A percentile compares a stretch with the other conserved stretches of the same genome.
phyloP scores from a whole-genome alignment of 2,888 invertebrate genomes.

The Lepidochrysops patricia region DNA sequence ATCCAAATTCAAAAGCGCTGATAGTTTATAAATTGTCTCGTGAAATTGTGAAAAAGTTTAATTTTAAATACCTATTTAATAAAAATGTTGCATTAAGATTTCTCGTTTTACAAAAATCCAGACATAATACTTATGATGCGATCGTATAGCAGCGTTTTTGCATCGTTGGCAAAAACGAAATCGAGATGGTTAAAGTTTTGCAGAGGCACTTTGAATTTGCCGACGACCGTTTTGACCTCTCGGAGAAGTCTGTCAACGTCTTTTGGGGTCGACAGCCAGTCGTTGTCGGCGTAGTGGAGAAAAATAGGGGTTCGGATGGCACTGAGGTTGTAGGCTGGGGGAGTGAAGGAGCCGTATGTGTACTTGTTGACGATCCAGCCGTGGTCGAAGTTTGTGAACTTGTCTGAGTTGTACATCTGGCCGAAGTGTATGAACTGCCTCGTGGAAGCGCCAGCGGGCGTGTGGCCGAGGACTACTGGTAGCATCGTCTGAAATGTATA shows the following conservation, averaged over 20 bases:
- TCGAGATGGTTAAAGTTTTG: constrained; percentile 73
- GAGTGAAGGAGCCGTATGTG: constrained; percentile 58
- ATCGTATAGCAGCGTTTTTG: constrained; percentile 74
- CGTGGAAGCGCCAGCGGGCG: constrained; percentile 67
- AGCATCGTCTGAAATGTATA: constrained; percentile 61
- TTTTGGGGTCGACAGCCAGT: constrained; percentile 60
- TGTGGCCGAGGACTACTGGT: constrained; percentile 63
- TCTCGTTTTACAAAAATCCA: constrained; percentile 36
- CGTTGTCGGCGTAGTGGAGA: constrained; percentile 68
- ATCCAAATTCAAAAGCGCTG: background rate
- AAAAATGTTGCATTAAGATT: background rate
- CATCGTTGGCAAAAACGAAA: constrained; percentile 73
- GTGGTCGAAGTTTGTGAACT: constrained; percentile 69
- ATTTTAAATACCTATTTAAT: too few species aligned
- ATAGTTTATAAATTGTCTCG: constrained; percentile 12
- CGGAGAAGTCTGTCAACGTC: constrained; percentile 57
- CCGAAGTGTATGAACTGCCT: constrained; percentile 68
- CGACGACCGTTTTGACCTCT: constrained; percentile 54
- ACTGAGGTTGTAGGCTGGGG: constrained; percentile 65
- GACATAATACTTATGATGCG: constrained; percentile 60
- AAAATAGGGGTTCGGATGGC: constrained; percentile 61
- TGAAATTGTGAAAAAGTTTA: constrained; percentile 20
- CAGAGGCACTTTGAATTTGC: constrained; percentile 61
- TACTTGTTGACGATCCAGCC: constrained; percentile 53
- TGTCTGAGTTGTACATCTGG: constrained; percentile 56